Percentiles rank a stretch among this genome's conserved stretches.
Conservation (phyloP, 2,797 vertebrate genomes). For the Micrastur ruficollis region DNA sequence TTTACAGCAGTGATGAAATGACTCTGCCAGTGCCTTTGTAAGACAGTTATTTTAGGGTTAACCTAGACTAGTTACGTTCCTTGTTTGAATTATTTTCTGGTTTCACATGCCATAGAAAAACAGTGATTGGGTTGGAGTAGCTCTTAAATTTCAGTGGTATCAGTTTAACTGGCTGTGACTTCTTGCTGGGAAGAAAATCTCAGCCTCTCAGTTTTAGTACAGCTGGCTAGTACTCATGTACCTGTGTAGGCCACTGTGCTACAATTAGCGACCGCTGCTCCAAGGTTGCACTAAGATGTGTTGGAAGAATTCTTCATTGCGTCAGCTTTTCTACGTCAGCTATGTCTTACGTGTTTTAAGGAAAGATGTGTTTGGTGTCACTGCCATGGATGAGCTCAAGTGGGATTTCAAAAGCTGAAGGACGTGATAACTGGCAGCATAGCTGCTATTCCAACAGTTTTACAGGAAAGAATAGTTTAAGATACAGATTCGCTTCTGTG, state of each 20-base stretch:
- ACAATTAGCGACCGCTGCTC: not conserved
- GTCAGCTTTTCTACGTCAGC: not conserved
- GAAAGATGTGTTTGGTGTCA: not conserved
- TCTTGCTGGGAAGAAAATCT: not conserved
- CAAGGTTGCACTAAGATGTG: not conserved
- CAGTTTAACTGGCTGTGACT: not conserved
- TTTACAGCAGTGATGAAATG: not conserved
- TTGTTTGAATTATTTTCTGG: not conserved
- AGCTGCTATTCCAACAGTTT: not conserved
- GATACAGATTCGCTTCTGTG: not conserved
- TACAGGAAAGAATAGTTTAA: not conserved
- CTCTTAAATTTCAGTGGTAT: not conserved
- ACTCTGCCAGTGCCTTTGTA: not conserved
- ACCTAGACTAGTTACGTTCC: not conserved
- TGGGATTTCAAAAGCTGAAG: not conserved
- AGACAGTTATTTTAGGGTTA: not conserved
- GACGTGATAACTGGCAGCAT: not conserved
- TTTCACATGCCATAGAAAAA: not conserved
- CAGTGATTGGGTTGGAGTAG: not conserved
- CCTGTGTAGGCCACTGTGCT: not conserved
- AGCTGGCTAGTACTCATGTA: not conserved
- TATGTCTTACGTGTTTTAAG: not conserved
- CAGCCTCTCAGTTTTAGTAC: not conserved
- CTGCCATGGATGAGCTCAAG: not conserved
- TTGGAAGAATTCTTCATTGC: not conserved